Evolutionary conservation across 2,888 invertebrate species (phyloP).

Genomic region (Nebria salina): DNA sequence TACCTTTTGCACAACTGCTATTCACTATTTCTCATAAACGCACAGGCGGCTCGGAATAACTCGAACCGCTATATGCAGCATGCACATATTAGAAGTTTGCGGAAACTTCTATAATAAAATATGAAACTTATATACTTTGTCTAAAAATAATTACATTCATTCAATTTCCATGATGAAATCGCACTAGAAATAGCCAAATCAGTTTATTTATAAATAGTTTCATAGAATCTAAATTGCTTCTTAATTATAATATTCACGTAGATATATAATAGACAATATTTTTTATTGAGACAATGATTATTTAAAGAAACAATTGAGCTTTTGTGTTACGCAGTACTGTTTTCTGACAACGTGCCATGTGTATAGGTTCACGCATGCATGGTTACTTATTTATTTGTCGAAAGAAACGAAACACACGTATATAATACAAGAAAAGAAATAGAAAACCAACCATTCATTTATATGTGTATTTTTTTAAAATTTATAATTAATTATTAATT

Average conservation of each 20-base stretch:
- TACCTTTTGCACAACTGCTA: background rate
- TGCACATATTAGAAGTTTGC: too few species aligned
- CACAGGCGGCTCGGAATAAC: background rate
- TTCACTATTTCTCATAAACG: background rate
- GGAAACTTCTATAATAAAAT: too few species aligned
- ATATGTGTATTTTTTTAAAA: conserved; percentile 22
- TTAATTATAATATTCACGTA: too few species aligned
- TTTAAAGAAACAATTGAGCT: conserved; percentile 36
- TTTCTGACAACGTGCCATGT: conserved; percentile 13
- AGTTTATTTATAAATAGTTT: too few species aligned
- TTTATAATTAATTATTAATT: conserved; percentile 40
- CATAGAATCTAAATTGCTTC: too few species aligned
- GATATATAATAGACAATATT: background rate
- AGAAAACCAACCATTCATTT: background rate
- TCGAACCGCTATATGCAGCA: too few species aligned
- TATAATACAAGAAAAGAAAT: background rate
- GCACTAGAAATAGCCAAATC: too few species aligned
- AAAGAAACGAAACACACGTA: background rate
- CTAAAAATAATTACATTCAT: too few species aligned
- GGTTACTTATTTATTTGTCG: background rate
- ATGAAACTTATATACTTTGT: too few species aligned
- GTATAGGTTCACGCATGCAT: background rate
- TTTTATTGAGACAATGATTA: background rate
- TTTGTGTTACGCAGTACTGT: conserved; percentile 23
- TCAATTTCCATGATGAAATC: too few species aligned